Evolutionary conservation across 2,113 vertebrate genomes (phyloP).

Genomic region (Taurulus bubalis): DNA sequence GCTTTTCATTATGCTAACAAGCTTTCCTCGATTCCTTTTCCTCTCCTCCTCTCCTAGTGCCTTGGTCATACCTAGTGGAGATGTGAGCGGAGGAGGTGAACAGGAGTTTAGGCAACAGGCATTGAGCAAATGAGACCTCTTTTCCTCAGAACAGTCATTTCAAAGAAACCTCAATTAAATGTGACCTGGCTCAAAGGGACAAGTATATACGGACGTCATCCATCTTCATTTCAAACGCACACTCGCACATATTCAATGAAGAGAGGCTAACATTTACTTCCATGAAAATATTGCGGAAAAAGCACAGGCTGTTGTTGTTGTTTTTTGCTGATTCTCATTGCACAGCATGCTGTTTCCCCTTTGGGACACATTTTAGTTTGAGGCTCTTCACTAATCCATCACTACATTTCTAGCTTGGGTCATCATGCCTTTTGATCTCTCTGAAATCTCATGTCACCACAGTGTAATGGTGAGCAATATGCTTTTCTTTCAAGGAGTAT

Average conservation of each 20-base stretch:
- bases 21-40: background rate
- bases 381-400: background rate
- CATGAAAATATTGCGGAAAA: background rate
- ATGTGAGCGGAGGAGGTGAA: background rate
- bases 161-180: background rate
- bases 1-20: background rate
- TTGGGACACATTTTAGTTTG: background rate
- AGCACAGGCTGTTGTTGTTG: background rate
- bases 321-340: background rate
- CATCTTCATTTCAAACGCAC: background rate
- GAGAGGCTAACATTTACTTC: background rate
- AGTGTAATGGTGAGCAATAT: constrained; percentile 18
- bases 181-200: background rate
- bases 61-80: background rate
- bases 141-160: background rate
- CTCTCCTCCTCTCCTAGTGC: background rate
- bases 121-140: background rate
- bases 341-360: background rate
- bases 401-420: background rate
- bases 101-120: background rate
- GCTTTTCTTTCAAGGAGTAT: background rate
- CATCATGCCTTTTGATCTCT: background rate
- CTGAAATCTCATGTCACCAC: constrained; percentile 3
- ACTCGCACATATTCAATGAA: background rate
- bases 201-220: background rate